A percentile compares a stretch with the other conserved stretches of the same genome.
Conservation (phyloP, 2,797 vertebrate species). For the Leptodactylus fallax region DNA sequence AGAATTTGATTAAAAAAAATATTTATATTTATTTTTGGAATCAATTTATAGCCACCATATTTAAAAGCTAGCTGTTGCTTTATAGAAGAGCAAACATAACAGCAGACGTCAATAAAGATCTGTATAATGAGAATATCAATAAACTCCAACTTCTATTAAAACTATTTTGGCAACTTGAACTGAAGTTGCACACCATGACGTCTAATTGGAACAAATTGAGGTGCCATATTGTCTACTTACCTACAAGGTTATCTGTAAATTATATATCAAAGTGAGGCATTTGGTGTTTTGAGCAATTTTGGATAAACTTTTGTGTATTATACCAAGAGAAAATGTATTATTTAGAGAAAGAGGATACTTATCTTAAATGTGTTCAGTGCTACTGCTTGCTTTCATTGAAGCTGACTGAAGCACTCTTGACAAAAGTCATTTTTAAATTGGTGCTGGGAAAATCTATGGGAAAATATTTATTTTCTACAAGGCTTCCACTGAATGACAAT, state of each 20-base stretch:
- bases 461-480: not conserved
- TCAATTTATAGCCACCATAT: too few species aligned
- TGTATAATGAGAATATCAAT: too few species aligned
- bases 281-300: not conserved
- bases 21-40: too few species aligned
- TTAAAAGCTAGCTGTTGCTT: too few species aligned
- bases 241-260: not conserved
- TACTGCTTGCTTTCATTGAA: not conserved
- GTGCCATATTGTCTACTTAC: not conserved
- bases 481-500: not conserved
- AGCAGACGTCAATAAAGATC: too few species aligned
- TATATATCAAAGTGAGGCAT: not conserved
- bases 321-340: not conserved
- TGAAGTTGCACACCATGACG: not conserved
- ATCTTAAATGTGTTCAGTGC: not conserved
- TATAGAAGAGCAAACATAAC: too few species aligned
- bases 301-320: not conserved
- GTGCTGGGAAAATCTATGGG: not conserved
- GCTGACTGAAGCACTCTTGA: not conserved
- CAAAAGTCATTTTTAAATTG: slow-evolving; percentile 12
- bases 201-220: not conserved
- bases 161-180: not conserved
- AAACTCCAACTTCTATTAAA: too few species aligned
- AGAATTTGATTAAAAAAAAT: too few species aligned
- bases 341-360: slow-evolving; percentile 1